Evolutionary conservation across 2,888 invertebrate genomes (phyloP), one percentile per base, ranked within the genome.

Genomic region (Drepana falcataria): DNA sequence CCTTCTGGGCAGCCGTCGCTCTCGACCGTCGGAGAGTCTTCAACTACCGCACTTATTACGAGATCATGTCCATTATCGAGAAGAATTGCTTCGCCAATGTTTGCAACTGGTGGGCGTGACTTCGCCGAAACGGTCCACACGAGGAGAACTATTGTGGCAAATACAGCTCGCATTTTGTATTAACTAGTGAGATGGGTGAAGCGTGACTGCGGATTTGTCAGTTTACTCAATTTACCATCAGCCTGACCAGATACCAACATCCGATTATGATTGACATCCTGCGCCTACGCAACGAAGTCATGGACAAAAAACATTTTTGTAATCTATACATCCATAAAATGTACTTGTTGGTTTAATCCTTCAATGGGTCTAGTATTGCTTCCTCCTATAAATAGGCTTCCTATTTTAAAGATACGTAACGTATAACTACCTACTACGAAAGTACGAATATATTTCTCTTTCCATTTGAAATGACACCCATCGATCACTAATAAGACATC

Each of bases 1-100:
- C 87, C 87, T 2, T 72, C 66, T 0, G 78, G 77, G 51, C 87
- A 88, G 1, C 53, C 61, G 3, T 51, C 44, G 9, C 9, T 44
- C 34, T 56, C 51, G 47, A 63, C 58, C 6, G 62, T 64, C 0
- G 86, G 85, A 0, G 87, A 87, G 48, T 87, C 85, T 35, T 76
- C 74, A n/a, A 63, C 64, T 49, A 69, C 62, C 9, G 73, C 65
- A 48, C 68, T 71, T 56, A 71, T 73, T 53, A 84, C 59, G 21
- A 72, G 61, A 44, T 3, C 9, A 2, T 44, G 3, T 2, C 9
- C 44, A 9, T 9, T 68, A 58, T 47, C 60, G 44, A 53, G 73
- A 21, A 55, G 56, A 53, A 41, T 58, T 48, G 59, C 54, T 37
- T 58, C 61, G 41, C 52, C n/a, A 5, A 44, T 53, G 41, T 53